Evolutionary conservation across 1,140 invertebrate genomes (phyloP).

Genomic region (Dysdera silvatica): DNA sequence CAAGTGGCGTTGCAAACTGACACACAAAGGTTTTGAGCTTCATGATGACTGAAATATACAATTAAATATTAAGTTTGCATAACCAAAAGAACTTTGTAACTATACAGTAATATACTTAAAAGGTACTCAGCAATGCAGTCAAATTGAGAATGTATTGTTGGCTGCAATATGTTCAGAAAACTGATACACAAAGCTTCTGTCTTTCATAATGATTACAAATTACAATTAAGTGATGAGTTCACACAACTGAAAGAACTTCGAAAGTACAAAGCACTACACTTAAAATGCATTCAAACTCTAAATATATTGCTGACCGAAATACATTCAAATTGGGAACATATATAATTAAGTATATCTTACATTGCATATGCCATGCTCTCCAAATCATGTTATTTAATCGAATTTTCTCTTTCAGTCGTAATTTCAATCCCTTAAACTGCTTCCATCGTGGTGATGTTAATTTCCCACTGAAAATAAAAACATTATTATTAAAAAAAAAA

Average conservation of each 20-base stretch:
- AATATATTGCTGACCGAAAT: neutral
- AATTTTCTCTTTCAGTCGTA: constrained; percentile 97
- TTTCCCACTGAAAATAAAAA: constrained; percentile 72
- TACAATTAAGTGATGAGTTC: neutral
- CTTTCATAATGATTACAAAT: constrained; percentile 1
- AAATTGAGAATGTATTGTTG: neutral
- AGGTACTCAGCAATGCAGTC: too few relatives aligned
- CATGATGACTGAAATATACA: constrained; percentile 73
- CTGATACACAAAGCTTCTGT: too few relatives aligned
- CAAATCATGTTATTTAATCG: constrained; percentile 99
- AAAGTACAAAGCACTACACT: neutral
- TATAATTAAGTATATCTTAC: constrained; percentile 63
- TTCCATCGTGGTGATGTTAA: constrained; percentile 99
- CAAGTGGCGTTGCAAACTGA: constrained; percentile 89
- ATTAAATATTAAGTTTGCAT: neutral
- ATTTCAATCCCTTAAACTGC: constrained; percentile 92
- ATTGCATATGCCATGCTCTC: constrained; percentile 99
- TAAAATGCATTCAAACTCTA: neutral
- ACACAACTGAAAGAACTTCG: neutral
- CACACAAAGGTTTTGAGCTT: constrained; percentile 81
- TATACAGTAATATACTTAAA: neutral
- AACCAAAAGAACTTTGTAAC: neutral
- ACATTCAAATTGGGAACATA: neutral
- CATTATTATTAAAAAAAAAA: constrained; percentile 34
- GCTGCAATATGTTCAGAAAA: too few relatives aligned